phyloP scores from a whole-genome alignment of 2,113 vertebrate genomes.

The Sapajus apella region DNA sequence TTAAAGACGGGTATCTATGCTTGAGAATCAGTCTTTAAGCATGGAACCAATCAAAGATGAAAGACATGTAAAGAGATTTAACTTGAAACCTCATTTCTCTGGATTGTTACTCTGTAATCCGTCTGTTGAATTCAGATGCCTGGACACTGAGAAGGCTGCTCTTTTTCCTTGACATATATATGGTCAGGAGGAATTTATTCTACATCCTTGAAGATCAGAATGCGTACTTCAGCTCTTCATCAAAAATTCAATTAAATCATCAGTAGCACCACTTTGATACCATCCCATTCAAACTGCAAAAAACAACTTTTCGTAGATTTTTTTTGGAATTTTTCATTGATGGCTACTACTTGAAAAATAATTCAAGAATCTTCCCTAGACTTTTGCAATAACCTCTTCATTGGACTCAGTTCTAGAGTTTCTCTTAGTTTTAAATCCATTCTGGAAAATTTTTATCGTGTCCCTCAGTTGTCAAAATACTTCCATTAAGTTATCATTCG shows the following conservation, averaged over 20 bases:
- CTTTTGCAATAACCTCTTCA: background rate
- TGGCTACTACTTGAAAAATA: constrained; percentile 6
- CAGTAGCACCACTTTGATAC: constrained; percentile 4
- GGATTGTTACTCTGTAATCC: background rate
- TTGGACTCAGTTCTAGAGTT: background rate
- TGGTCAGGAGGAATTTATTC: constrained; percentile 18
- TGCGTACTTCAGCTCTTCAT: background rate
- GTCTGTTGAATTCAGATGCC: constrained; percentile 48
- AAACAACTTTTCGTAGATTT: background rate
- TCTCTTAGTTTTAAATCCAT: constrained; percentile 14
- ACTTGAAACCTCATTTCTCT: constrained; percentile 66
- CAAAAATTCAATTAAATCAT: constrained; percentile 39
- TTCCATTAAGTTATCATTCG: background rate
- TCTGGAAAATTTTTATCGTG: background rate
- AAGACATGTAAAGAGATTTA: constrained; percentile 43
- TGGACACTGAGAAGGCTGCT: background rate
- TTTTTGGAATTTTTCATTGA: background rate
- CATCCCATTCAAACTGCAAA: background rate
- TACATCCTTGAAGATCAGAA: background rate
- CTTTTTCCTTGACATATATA: background rate
- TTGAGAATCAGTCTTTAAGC: constrained; percentile 20
- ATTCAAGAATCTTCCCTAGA: background rate
- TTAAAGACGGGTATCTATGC: background rate
- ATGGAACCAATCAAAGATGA: constrained; percentile 52
- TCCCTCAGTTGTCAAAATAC: background rate